Evolutionary conservation across 2,797 vertebrate genomes (phyloP).

Genomic region (Acanthiza pusilla): DNA sequence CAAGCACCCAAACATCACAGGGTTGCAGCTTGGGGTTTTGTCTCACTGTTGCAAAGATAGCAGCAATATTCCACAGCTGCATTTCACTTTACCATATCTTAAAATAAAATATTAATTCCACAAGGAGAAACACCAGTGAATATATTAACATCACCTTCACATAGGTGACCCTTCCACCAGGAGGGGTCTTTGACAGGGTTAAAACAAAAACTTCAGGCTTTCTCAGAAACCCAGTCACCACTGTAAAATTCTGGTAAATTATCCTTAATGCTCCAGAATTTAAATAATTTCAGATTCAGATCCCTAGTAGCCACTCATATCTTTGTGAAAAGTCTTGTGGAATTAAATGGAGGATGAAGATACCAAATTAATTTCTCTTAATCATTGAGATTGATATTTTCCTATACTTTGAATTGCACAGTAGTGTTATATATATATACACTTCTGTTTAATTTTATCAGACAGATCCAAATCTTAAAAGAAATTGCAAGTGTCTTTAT

Average conservation of each 20-base stretch:
- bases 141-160: neutral
- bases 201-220: neutral
- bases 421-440: neutral
- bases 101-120: conserved; percentile 1
- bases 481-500: neutral
- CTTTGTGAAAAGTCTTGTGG: neutral
- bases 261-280: neutral
- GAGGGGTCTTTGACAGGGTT: neutral
- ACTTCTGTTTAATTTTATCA: neutral
- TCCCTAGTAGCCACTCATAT: neutral
- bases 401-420: neutral
- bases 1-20: neutral
- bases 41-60: neutral
- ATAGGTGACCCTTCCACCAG: neutral
- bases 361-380: neutral
- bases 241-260: neutral
- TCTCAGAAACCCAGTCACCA: neutral
- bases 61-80: neutral
- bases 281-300: neutral
- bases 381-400: neutral
- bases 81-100: neutral
- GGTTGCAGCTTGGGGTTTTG: neutral
- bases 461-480: neutral
- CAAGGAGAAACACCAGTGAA: neutral
- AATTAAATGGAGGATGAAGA: neutral